phyloP scores from a whole-genome alignment of 2,113 vertebrate species.

The Numenius arquata region DNA sequence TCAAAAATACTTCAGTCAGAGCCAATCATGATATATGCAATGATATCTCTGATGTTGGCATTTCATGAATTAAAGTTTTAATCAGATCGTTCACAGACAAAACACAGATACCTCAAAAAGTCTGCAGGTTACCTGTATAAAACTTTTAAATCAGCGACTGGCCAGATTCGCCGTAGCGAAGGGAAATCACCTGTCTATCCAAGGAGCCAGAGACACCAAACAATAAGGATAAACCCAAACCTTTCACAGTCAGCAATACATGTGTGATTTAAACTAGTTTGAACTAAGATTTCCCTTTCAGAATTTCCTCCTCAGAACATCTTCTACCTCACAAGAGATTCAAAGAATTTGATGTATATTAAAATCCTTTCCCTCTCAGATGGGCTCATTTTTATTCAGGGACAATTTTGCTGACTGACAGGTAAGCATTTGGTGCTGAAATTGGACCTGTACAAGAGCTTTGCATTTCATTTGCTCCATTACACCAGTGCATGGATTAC shows the following conservation, averaged over 20 bases:
- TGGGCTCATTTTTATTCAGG: slow-evolving; percentile 82
- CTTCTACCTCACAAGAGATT: slow-evolving; percentile 64
- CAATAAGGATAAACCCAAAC: slow-evolving; percentile 56
- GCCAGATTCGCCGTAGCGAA: not conserved
- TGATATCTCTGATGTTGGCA: slow-evolving; percentile 15
- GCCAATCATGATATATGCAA: slow-evolving; percentile 12
- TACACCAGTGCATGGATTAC: slow-evolving; percentile 86
- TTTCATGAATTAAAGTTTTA: slow-evolving; percentile 60
- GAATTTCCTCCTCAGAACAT: slow-evolving; percentile 58
- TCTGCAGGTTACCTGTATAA: slow-evolving; percentile 54
- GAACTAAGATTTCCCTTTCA: slow-evolving; percentile 71
- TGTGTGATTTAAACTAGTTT: slow-evolving; percentile 44
- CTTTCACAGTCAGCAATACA: slow-evolving; percentile 62
- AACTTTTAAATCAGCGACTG: slow-evolving; percentile 46
- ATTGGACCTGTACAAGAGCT: slow-evolving; percentile 80
- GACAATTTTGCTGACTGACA: slow-evolving; percentile 88
- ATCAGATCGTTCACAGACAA: slow-evolving; percentile 52
- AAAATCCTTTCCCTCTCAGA: slow-evolving; percentile 81
- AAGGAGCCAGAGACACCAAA: slow-evolving; percentile 28
- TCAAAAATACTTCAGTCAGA: slow-evolving; percentile 32
- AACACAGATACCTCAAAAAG: slow-evolving; percentile 7
- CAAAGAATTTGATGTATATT: slow-evolving; percentile 84
- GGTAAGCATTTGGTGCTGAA: slow-evolving; percentile 78
- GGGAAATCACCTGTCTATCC: slow-evolving; percentile 49
- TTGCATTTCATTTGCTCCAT: slow-evolving; percentile 88